A percentile compares a stretch with the other conserved stretches of the same genome.
These are phyloP conservation scores for Sipha maydis DNA, from an alignment of 2,888 invertebrate genomes.

Conservation along the genomic window DNA sequence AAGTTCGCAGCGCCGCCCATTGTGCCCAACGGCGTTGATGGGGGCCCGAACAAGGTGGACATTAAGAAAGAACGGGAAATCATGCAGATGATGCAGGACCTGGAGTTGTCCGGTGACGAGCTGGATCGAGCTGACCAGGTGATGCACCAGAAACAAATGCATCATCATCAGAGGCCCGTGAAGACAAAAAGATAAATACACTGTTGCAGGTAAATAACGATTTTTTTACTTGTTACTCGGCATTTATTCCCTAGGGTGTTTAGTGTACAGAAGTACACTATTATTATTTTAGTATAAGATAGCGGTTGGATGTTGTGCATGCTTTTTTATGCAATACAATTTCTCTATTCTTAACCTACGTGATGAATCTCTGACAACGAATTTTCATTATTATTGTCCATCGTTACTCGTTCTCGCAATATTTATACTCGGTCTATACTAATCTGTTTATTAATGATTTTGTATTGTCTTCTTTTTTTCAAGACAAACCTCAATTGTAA, in stretches of 20 bases:
- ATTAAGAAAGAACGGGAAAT: constrained; percentile 91
- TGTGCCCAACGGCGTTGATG: constrained; percentile 66
- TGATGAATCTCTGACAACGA: background rate
- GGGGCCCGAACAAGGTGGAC: constrained; percentile 71
- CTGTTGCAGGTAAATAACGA: constrained; percentile 25
- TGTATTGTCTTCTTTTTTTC: constrained; percentile 15
- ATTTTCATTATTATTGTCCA: background rate
- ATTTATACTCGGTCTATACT: background rate
- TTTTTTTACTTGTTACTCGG: background rate
- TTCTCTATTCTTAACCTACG: background rate
- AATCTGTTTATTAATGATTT: background rate
- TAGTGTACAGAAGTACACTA: too few relatives aligned
- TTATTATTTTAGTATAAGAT: too few relatives aligned
- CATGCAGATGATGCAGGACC: constrained; percentile 91
- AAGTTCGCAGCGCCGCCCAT: constrained; percentile 82
- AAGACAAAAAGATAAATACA: constrained; percentile 46
- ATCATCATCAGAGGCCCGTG: constrained; percentile 46
- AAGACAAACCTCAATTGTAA: constrained; percentile 3
- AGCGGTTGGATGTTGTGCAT: too few relatives aligned
- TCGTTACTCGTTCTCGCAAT: background rate
- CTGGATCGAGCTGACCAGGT: constrained; percentile 69
- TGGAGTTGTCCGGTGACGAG: constrained; percentile 83
- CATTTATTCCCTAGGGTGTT: background rate
- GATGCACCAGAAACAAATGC: constrained; percentile 52
- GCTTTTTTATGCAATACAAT: too few relatives aligned